Evolutionary conservation across 92 coral and sea anemone genomes (phyloP), one percentile per base, ranked within the genome.

Genomic region (Heteractis magnifica): DNA sequence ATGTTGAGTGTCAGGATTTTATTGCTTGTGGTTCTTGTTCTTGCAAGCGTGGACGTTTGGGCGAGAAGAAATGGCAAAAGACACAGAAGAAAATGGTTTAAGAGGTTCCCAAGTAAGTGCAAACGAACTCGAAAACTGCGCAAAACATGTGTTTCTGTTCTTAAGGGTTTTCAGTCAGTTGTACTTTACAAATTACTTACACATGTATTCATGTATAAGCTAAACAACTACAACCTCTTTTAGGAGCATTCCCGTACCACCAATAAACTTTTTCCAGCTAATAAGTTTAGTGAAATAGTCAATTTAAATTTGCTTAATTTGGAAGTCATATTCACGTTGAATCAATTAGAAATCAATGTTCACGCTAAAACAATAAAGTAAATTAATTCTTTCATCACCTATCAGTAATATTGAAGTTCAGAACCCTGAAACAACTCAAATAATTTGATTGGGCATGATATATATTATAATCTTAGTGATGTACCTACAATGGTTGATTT

Each of bases 41-140:
- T 23, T 23, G 48, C 73, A 68, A 68, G 48, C 6, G 48, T 68
- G 49, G 49, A 20, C 41, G 73, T 68, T 8, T 8, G 20, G 14
- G 73, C 48, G 23, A 68, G 73, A 26, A 68, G 23, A 11, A 68
- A 68, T 23, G 73, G 73, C 6, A 21, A 12, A 14, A 68, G 19
- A 26, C 9, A 68, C 5, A 68, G 6, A 12, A 13, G 44, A 68
- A 21, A 11, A 14, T 23, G 12, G 12, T 16, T 4, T 5, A 26
- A 26, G 73, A 68, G 49, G 9, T 68, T 68, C 73, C 73, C 73
- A 68, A 68, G 73, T 68, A 68, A 68, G 73, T 62, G 9, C 9
- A 26, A 68, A 68, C 23, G 3, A 23, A 6, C 73, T 68, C 14
- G 59, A 20, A 62, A 62, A 20, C 20, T 5, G 4, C 26, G 12